A percentile compares a stretch with the other conserved stretches of the same genome.
phyloP scores from a whole-genome alignment of 2,113 vertebrate species.

The Clarias magur region DNA sequence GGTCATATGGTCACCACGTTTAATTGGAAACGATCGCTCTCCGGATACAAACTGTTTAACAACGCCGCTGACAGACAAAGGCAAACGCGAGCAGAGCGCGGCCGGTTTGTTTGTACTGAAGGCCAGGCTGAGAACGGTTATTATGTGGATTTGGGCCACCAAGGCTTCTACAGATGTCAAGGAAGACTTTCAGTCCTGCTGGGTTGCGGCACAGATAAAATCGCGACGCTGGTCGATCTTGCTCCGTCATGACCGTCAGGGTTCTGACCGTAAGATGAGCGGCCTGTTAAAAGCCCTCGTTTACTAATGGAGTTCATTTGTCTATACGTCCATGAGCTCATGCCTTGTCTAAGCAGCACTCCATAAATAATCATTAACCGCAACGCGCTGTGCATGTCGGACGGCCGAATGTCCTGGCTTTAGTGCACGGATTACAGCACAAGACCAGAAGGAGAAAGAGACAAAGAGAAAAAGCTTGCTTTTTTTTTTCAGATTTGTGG shows the following conservation, averaged over 20 bases:
- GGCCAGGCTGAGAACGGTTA: not conserved
- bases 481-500: not conserved
- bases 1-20: not conserved
- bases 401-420: constrained; percentile 5
- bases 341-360: not conserved
- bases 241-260: not conserved
- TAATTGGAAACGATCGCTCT: too few relatives aligned
- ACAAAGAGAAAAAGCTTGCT: not conserved
- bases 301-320: not conserved
- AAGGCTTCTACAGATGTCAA: not conserved
- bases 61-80: not conserved
- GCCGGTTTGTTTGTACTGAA: constrained; percentile 11
- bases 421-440: constrained; percentile 6
- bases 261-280: not conserved
- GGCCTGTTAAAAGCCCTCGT: not conserved
- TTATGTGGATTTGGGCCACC: not conserved
- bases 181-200: not conserved
- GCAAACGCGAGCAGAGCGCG: not conserved
- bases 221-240: not conserved
- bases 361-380: constrained; percentile 31
- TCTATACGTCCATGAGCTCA: not conserved
- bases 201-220: not conserved
- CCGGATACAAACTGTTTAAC: constrained; percentile 14
- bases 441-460: not conserved
- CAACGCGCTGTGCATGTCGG: not conserved